Conservation (phyloP, 1,140 invertebrate genomes). For the Adoxophyes honmai region DNA sequence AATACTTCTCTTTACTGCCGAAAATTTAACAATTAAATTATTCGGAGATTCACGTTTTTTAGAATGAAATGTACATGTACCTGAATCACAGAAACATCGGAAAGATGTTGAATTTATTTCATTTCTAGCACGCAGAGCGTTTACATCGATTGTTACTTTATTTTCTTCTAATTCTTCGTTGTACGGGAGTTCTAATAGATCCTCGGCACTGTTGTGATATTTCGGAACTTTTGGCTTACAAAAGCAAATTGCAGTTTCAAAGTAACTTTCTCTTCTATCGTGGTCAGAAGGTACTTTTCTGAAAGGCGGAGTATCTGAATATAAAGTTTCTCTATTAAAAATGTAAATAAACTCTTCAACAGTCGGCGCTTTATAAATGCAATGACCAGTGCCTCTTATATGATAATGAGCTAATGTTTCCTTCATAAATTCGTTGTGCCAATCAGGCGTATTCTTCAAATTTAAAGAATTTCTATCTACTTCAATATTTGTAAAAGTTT, state of each 20-base stretch:
- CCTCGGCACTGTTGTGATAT: constrained; percentile 65
- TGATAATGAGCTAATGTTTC: constrained; percentile 67
- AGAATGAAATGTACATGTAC: constrained; percentile 54
- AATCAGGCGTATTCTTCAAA: constrained; percentile 41
- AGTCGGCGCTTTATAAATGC: constrained; percentile 64
- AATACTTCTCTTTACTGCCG: constrained; percentile 67
- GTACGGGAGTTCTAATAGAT: constrained; percentile 48
- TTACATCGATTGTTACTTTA: constrained; percentile 50
- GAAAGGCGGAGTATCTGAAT: constrained; percentile 46
- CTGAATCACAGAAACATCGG: constrained; percentile 67
- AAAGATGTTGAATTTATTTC: constrained; percentile 57
- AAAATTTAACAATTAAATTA: constrained; percentile 62
- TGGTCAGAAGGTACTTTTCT: constrained; percentile 48
- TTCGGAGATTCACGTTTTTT: constrained; percentile 45
- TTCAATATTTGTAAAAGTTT: constrained; percentile 71
- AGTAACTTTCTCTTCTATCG: constrained; percentile 54
- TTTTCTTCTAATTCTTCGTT: constrained; percentile 33
- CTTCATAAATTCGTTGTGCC: constrained; percentile 53
- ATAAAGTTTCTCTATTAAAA: constrained; percentile 68
- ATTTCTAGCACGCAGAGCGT: constrained; percentile 41
- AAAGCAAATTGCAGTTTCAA: constrained; percentile 70
- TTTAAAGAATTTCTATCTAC: constrained; percentile 59
- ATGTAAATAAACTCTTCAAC: constrained; percentile 66
- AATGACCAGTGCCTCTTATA: constrained; percentile 69
- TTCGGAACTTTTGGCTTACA: constrained; percentile 59